phyloP scores from a whole-genome alignment of 2,113 vertebrate species.

The Pelecanus crispus region DNA sequence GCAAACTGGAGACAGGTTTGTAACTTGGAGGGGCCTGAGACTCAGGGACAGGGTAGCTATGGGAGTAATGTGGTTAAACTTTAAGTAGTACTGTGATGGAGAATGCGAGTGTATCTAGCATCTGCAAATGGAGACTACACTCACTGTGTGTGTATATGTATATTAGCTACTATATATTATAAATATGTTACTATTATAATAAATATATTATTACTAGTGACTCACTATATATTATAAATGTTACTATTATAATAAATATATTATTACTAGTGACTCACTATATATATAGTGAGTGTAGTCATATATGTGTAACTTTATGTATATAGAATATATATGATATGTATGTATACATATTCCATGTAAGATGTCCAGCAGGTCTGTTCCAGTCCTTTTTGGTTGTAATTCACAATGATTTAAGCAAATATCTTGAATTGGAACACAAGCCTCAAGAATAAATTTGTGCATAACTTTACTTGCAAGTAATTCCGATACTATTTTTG shows the following conservation, averaged over 20 bases:
- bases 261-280: background rate
- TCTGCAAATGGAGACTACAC: background rate
- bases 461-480: background rate
- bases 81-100: background rate
- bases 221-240: background rate
- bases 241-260: background rate
- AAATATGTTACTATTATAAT: background rate
- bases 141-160: rapidly evolving
- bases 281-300: background rate
- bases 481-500: background rate
- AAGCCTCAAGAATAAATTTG: background rate
- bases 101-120: background rate
- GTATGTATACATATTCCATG: background rate
- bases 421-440: background rate
- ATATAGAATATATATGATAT: background rate
- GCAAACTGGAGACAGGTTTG: background rate
- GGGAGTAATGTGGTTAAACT: background rate
- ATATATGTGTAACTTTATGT: background rate
- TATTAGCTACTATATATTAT: background rate
- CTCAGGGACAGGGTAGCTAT: rapidly evolving
- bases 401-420: background rate
- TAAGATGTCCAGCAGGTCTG: background rate
- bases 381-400: background rate
- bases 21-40: background rate
- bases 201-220: background rate